Percentiles rank a stretch among this genome's conserved stretches.
Evolutionary conservation across 1,140 invertebrate genomes (phyloP).

Genomic region (Daktulosphaira vitifoliae): DNA sequence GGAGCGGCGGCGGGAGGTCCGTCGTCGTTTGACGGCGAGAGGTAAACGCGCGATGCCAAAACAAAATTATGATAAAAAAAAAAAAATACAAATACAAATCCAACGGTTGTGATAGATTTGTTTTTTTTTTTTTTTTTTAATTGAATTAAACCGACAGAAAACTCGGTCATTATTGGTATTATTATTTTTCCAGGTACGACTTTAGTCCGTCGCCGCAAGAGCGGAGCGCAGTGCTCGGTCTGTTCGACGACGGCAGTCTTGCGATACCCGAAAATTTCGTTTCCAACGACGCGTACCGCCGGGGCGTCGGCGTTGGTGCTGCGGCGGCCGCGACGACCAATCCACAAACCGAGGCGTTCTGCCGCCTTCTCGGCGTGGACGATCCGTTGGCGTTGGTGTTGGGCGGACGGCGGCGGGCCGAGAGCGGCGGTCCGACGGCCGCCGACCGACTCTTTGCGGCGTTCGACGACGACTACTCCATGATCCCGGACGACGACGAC

Average conservation of each 20-base stretch:
- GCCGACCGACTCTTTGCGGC: slow-evolving; percentile 14
- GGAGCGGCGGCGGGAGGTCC: too few species aligned
- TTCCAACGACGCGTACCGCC: slow-evolving; percentile 57
- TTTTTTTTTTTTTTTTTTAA: slow-evolving; percentile 20
- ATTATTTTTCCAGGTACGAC: slow-evolving; percentile 49
- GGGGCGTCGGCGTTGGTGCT: too few species aligned
- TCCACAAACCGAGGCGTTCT: slow-evolving; percentile 72
- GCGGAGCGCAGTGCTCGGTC: slow-evolving; percentile 55
- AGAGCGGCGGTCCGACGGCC: not conserved
- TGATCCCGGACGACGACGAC: too few species aligned
- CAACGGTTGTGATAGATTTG: slow-evolving; percentile 10
- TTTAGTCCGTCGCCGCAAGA: slow-evolving; percentile 71
- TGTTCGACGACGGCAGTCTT: slow-evolving; percentile 52
- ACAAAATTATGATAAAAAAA: too few species aligned
- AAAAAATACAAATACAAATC: slow-evolving; percentile 13
- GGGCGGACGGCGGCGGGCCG: slow-evolving; percentile 1
- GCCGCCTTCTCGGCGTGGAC: slow-evolving; percentile 65
- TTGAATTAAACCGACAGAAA: slow-evolving; percentile 18
- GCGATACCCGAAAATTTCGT: slow-evolving; percentile 67
- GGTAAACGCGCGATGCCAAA: too few species aligned
- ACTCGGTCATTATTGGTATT: not conserved
- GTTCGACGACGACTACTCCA: not conserved
- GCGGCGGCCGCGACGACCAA: too few species aligned
- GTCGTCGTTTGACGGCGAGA: too few species aligned
- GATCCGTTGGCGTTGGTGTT: slow-evolving; percentile 53